These are phyloP conservation scores for Xestia sexstrigata DNA, from an alignment of 2,888 invertebrate genomes.

Conservation along the genomic window DNA sequence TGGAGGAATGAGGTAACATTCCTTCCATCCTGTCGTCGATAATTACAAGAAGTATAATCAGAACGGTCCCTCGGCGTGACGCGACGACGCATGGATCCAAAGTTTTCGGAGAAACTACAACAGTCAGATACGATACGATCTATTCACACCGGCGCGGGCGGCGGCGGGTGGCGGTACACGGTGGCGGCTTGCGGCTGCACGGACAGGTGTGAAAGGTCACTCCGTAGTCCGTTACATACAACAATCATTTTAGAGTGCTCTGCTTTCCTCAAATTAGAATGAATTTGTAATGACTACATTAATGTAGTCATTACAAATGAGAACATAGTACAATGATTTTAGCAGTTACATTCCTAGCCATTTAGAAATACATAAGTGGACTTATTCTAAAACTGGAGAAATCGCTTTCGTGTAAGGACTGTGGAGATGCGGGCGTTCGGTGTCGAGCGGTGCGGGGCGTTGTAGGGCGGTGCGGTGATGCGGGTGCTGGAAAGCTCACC, in stretches of 20 bases:
- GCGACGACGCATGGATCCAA: background rate
- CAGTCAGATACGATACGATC: slow-evolving; percentile 26
- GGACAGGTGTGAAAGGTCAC: slow-evolving; percentile 18
- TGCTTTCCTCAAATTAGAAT: slow-evolving; percentile 23
- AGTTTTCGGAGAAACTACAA: slow-evolving; percentile 11
- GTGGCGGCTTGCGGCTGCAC: background rate
- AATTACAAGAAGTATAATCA: background rate
- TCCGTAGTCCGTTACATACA: slow-evolving; percentile 12
- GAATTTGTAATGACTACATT: no score
- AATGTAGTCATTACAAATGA: slow-evolving; percentile 8
- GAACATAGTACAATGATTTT: background rate
- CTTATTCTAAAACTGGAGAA: background rate
- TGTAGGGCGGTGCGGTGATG: background rate
- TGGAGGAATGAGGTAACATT: background rate
- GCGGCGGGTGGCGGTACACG: background rate
- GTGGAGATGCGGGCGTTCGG: background rate
- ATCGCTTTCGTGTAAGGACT: background rate
- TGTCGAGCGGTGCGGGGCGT: background rate
- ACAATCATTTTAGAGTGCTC: slow-evolving; percentile 15
- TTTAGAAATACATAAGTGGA: background rate
- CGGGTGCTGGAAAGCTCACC: slow-evolving; percentile 61
- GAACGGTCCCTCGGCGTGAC: background rate
- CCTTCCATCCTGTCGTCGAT: background rate
- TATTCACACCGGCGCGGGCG: background rate
- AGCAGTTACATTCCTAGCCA: background rate